phyloP scores from a whole-genome alignment of 2,888 invertebrate species.

The Caenorhabditis drosophilae region DNA sequence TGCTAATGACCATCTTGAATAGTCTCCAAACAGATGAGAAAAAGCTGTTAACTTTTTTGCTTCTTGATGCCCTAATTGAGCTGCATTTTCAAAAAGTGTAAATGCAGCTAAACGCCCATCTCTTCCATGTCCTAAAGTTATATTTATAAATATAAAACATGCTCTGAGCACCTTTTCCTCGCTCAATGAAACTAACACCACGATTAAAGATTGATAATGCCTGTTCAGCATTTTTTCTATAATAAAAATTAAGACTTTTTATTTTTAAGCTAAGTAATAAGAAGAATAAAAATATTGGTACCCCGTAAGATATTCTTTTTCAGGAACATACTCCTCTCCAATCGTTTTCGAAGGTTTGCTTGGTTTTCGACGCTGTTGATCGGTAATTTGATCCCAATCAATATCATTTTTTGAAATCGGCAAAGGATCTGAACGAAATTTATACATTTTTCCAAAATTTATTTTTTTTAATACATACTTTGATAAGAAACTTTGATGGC shows the following conservation, averaged over 20 bases:
- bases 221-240: background rate
- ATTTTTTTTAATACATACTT: too few species aligned
- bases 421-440: too few species aligned
- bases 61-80: conserved; percentile 81
- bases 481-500: too few species aligned
- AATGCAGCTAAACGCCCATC: conserved; percentile 74
- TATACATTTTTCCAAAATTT: too few species aligned
- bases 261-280: background rate
- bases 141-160: too few species aligned
- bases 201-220: conserved; percentile 21
- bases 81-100: conserved; percentile 80
- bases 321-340: conserved; percentile 14
- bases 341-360: background rate
- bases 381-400: conserved; percentile 20
- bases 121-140: conserved; percentile 45
- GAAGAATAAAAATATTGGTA: background rate
- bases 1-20: conserved; percentile 80
- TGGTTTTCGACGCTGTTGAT: conserved; percentile 9
- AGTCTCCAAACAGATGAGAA: conserved; percentile 84
- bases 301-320: conserved; percentile 6
- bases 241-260: background rate
- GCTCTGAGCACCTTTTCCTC: too few species aligned
- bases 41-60: conserved; percentile 83
- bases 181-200: conserved; percentile 33
- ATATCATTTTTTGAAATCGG: conserved; percentile 18